Conservation (phyloP, 1,140 invertebrate genomes). For the Lethrus apterus region DNA sequence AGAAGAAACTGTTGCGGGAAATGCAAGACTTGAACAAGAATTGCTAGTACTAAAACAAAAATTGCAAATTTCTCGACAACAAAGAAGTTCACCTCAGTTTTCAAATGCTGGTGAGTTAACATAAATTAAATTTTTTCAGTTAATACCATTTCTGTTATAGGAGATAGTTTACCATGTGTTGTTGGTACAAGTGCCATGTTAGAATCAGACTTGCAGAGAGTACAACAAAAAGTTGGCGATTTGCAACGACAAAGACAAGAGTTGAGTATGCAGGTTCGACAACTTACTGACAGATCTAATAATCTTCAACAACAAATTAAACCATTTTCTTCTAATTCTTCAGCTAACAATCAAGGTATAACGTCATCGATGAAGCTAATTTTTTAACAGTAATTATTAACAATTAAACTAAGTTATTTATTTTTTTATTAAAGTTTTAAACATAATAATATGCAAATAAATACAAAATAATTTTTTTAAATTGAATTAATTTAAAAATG, state of each 20-base stretch:
- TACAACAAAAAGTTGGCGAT: conserved; percentile 77
- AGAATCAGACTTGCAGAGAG: conserved; percentile 62
- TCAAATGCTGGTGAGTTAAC: conserved; percentile 34
- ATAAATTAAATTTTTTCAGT: conserved; percentile 4
- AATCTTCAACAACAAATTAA: conserved; percentile 47
- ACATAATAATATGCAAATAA: neutral
- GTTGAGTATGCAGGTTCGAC: conserved; percentile 70
- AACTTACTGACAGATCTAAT: conserved; percentile 69
- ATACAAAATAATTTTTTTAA: no score
- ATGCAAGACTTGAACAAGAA: conserved; percentile 80
- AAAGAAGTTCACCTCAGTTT: conserved; percentile 35
- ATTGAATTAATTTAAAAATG: conserved; percentile 1
- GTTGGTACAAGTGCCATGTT: conserved; percentile 34
- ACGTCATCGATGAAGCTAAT: conserved; percentile 7
- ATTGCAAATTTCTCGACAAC: conserved; percentile 57
- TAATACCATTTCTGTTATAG: conserved; percentile 30
- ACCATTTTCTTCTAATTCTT: conserved; percentile 29
- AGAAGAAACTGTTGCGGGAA: conserved; percentile 84
- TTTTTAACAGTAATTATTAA: neutral
- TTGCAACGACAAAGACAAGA: conserved; percentile 75
- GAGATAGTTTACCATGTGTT: conserved; percentile 36
- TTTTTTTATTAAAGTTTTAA: neutral
- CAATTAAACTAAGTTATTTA: neutral
- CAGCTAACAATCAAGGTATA: conserved; percentile 26
- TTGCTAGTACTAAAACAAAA: conserved; percentile 76